Percentiles rank a stretch among this genome's conserved stretches.
phyloP scores from a whole-genome alignment of 2,797 vertebrate genomes.

The Alosa sapidissima region DNA sequence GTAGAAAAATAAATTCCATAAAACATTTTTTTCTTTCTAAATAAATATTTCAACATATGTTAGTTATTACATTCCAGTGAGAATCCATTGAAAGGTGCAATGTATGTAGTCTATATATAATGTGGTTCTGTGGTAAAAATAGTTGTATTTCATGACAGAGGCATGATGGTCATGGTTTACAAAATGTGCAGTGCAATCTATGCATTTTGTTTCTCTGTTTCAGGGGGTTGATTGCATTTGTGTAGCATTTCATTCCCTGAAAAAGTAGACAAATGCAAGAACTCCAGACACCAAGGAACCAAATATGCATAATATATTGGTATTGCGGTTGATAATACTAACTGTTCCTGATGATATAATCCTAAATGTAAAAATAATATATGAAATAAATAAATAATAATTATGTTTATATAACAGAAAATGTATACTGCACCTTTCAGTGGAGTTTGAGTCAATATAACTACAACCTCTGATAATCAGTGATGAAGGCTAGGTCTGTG shows the following conservation, averaged over 20 bases:
- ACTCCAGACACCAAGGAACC: not conserved
- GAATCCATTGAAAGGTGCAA: slow-evolving; percentile 32
- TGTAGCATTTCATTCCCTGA: not conserved
- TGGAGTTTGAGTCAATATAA: not conserved
- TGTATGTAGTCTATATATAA: not conserved
- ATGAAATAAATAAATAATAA: too few relatives aligned
- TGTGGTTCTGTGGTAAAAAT: not conserved
- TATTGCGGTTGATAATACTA: not conserved
- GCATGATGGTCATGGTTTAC: not conserved
- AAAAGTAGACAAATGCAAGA: not conserved
- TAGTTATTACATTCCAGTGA: slow-evolving; percentile 51
- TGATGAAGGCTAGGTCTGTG: slow-evolving; percentile 1
- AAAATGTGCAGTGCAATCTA: not conserved
- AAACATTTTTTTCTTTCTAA: slow-evolving; percentile 53
- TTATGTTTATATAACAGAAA: not conserved
- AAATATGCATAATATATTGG: not conserved
- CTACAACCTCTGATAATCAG: not conserved
- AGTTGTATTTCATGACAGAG: not conserved
- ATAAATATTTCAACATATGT: slow-evolving; percentile 62
- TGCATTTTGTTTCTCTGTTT: not conserved
- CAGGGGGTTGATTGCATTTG: not conserved
- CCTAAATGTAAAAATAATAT: not conserved
- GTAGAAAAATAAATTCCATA: slow-evolving; percentile 68
- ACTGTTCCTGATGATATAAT: not conserved
- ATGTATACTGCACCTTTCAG: not conserved